A percentile compares a stretch with the other conserved stretches of the same genome.
phyloP scores from a whole-genome alignment of 2,797 vertebrate species.

The Vultur gryphus region DNA sequence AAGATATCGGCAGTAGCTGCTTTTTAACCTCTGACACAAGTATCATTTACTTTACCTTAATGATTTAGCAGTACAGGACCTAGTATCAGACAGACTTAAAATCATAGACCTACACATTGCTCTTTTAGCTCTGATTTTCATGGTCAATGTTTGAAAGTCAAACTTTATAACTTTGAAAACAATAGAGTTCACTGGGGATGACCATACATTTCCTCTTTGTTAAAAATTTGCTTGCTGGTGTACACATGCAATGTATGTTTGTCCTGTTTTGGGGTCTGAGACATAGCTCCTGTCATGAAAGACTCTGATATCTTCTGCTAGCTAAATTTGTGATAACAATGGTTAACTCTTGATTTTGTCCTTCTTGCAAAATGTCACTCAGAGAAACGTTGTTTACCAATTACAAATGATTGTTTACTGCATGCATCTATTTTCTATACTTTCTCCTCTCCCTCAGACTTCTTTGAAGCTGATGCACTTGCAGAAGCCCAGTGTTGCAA shows the following conservation, averaged over 20 bases:
- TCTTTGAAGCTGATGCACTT: background rate
- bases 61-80: background rate
- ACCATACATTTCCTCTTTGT: fast-evolving
- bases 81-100: background rate
- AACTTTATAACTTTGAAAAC: background rate
- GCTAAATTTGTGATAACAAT: background rate
- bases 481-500: background rate
- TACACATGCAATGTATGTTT: background rate
- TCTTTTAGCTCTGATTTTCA: background rate
- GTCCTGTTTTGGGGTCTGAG: background rate
- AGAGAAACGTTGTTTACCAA: background rate
- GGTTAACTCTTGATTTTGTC: background rate
- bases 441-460: background rate
- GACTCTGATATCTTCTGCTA: background rate
- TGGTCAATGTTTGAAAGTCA: background rate
- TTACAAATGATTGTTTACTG: background rate
- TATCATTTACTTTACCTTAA: background rate
- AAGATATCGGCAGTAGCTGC: background rate
- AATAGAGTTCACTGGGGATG: background rate
- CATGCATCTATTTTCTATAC: background rate
- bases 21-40: background rate
- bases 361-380: background rate
- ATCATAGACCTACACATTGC: background rate
- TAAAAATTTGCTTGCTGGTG: background rate
- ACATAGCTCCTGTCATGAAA: background rate